A percentile compares a stretch with the other conserved stretches of the same genome.
Evolutionary conservation across 2,888 invertebrate genomes (phyloP).

Genomic region (Drosophila recens): DNA sequence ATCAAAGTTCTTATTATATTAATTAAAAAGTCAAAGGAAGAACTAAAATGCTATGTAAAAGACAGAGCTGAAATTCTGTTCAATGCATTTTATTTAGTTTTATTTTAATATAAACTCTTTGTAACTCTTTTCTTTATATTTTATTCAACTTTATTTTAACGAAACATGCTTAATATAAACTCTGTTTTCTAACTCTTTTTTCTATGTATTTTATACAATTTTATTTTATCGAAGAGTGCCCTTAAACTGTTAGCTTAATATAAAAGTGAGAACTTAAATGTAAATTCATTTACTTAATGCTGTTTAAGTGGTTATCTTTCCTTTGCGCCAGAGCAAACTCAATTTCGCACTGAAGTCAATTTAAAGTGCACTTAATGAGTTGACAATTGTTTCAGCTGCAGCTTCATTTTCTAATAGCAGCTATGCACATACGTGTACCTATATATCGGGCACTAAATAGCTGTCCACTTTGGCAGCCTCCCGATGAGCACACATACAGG

Average conservation of each 20-base stretch:
- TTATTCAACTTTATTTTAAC: not conserved
- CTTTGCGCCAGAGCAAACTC: not conserved
- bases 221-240: not conserved
- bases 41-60: too few relatives aligned
- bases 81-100: too few relatives aligned
- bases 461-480: conserved; percentile 4
- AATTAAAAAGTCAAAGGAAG: too few relatives aligned
- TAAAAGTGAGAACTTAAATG: not conserved
- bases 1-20: too few relatives aligned
- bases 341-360: conserved; percentile 15
- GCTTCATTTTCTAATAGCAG: conserved; percentile 1
- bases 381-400: conserved; percentile 12
- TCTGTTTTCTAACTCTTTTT: not conserved
- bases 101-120: too few relatives aligned
- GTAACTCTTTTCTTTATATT: too few relatives aligned
- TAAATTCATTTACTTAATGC: not conserved
- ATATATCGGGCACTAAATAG: conserved; percentile 16
- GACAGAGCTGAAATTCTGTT: too few relatives aligned
- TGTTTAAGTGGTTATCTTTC: not conserved
- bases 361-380: conserved; percentile 17
- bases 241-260: not conserved
- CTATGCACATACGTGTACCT: not conserved
- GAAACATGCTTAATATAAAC: too few relatives aligned
- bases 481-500: conserved; percentile 38
- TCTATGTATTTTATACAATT: not conserved